Conservation (phyloP, 2,113 vertebrate species). For the Oxyura jamaicensis region DNA sequence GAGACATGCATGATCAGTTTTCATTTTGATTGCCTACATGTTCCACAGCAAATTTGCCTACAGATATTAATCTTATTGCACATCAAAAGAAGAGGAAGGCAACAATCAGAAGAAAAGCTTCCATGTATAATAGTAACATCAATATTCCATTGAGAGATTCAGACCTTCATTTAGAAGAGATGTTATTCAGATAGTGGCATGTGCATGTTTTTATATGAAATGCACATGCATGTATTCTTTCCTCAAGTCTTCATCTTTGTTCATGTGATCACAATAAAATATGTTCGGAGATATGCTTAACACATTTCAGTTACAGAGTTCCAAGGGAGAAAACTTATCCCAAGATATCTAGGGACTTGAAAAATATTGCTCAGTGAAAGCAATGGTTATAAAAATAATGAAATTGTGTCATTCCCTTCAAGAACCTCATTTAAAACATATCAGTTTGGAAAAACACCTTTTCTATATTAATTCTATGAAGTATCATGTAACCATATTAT, state of each 20-base stretch:
- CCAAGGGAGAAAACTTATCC: not conserved
- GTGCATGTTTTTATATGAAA: not conserved
- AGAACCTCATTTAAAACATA: not conserved
- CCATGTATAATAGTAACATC: not conserved
- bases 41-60: not conserved
- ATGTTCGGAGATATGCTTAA: not conserved
- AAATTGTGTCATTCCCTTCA: not conserved
- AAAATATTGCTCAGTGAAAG: not conserved
- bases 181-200: not conserved
- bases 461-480: not conserved
- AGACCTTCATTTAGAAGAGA: not conserved
- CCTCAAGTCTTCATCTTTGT: not conserved
- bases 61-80: not conserved
- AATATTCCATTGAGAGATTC: not conserved
- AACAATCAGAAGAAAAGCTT: not conserved
- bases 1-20: not conserved
- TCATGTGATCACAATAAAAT: not conserved
- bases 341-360: not conserved
- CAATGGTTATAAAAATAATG: not conserved
- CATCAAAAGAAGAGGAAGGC: accelerated
- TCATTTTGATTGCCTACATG: not conserved
- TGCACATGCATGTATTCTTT: accelerated
- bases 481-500: not conserved
- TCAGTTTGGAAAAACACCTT: not conserved
- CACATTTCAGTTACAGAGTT: not conserved